phyloP scores from a whole-genome alignment of 2,888 invertebrate genomes.

The Platerodrilus igneus region DNA sequence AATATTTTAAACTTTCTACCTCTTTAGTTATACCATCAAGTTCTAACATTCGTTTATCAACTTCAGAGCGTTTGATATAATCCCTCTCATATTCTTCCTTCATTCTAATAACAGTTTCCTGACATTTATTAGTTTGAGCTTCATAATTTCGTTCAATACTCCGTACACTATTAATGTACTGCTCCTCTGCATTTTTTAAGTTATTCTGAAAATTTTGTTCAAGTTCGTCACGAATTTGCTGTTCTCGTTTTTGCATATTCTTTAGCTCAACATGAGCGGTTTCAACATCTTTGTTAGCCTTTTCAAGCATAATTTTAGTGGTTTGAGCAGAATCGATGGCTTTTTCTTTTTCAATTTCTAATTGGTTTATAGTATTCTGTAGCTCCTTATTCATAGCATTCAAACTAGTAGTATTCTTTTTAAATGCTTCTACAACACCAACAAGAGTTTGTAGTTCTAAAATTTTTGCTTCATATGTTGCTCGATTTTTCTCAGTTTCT shows the following conservation, averaged over 20 bases:
- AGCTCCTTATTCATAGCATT: constrained; percentile 38
- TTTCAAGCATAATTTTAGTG: constrained; percentile 27
- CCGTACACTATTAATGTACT: constrained; percentile 26
- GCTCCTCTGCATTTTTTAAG: constrained; percentile 19
- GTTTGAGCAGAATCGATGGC: constrained; percentile 24
- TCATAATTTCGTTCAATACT: constrained; percentile 34
- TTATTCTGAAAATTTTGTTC: constrained; percentile 23
- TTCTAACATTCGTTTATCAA: constrained; percentile 51
- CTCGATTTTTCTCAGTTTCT: constrained; percentile 38
- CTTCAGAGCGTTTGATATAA: constrained; percentile 54
- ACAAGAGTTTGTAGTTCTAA: constrained; percentile 19
- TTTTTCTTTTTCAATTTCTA: constrained; percentile 38
- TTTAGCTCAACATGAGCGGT: constrained; percentile 30
- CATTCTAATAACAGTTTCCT: constrained; percentile 40
- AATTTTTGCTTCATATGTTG: constrained; percentile 27
- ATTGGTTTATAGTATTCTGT: constrained; percentile 37
- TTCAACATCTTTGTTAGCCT: constrained; percentile 33
- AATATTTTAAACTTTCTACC: constrained; percentile 46
- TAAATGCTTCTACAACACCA: constrained; percentile 30
- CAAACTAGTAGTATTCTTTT: constrained; percentile 28
- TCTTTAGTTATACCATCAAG: constrained; percentile 49
- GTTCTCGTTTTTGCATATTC: constrained; percentile 26
- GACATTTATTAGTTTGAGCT: constrained; percentile 31
- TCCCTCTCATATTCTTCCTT: constrained; percentile 53
- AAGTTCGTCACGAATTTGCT: constrained; percentile 19